Evolutionary conservation across 64 coral and sea anemone genomes (phyloP), one percentile per base, ranked within the genome.

Genomic region (Dendronephthya gigantea): DNA sequence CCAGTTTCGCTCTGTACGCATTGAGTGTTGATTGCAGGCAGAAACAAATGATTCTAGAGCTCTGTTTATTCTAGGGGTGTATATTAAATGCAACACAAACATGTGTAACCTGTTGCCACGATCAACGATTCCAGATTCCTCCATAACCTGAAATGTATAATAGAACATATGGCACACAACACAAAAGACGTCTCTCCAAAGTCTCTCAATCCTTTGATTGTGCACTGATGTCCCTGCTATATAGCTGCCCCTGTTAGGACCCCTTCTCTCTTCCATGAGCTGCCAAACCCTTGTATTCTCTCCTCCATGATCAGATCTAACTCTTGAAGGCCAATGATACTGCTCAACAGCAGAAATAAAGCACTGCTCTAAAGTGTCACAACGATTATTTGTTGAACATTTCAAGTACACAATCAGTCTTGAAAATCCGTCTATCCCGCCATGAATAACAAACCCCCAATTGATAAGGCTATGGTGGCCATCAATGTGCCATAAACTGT

Each of bases 401-500:
- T 92, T 49, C 34, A 92, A 59, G 48, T 55, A 92, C 51, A 86
- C 86, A 19, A 88, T 84, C 12, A 92, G 23, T 23, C 90, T 82
- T 40, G 90, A 92, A 55, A 58, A 92, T 12, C 90, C 90, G 48
- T 90, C 66, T 28, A 90, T 90, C 7, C 14, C 88, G 16, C 88
- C 82, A 39, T 84, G 88, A 23, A 85, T 85, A 84, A 90, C 82
- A 84, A 91, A 91, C 16, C 82, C 90, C 90, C 86, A 91, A 36
- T 69, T 91, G 68, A 91, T 84, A 22, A 91, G 84, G 38, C 90
- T 87, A 56, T 62, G 55, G 84, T 91, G 90, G n/a, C 90, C 86
- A 88, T 91, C 90, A 14, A 91, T 79, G 83, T 84, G 89, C 84
- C 89, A 90, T n/a, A n/a, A n/a, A n/a, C n/a, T n/a, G n/a, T n/a